Conservation (phyloP, 2,113 vertebrate species). For the Triplophysa rosa region DNA sequence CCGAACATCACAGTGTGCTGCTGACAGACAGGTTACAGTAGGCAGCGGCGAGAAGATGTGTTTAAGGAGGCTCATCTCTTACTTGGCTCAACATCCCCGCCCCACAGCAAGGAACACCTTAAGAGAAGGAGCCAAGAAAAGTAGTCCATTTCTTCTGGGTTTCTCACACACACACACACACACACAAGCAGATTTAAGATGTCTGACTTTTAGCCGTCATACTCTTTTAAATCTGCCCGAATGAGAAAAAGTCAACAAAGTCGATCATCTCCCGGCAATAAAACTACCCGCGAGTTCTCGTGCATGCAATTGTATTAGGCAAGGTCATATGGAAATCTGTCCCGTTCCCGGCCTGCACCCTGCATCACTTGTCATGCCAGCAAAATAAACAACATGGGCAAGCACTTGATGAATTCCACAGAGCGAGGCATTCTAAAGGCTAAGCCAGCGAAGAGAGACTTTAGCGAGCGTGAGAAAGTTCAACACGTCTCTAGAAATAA, state of each 20-base stretch:
- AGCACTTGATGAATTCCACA: constrained; percentile 61
- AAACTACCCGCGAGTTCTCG: constrained; percentile 52
- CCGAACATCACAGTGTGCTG: constrained; percentile 18
- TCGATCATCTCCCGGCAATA: constrained; percentile 63
- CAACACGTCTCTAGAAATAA: neutral
- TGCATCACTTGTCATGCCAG: constrained; percentile 58
- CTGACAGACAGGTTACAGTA: constrained; percentile 46
- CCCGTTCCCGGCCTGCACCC: constrained; percentile 55
- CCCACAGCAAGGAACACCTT: constrained; percentile 27
- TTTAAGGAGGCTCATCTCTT: constrained; percentile 40
- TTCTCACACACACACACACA: neutral
- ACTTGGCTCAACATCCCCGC: neutral
- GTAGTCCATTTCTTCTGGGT: constrained; percentile 32
- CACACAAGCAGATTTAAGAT: constrained; percentile 43
- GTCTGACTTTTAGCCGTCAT: constrained; percentile 38
- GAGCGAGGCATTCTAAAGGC: constrained; percentile 40
- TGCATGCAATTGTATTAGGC: constrained; percentile 58
- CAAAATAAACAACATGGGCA: constrained; percentile 58
- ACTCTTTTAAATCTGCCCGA: constrained; percentile 47
- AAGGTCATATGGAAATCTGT: constrained; percentile 75
- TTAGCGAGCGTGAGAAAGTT: constrained; percentile 19
- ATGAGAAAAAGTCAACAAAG: constrained; percentile 62
- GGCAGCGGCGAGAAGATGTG: constrained; percentile 18
- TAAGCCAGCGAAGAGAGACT: constrained; percentile 44
- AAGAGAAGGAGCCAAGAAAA: constrained; percentile 42